Base-by-base conservation (phyloP, 1,140 invertebrate species). In the Bradynema listronoti region DNA sequence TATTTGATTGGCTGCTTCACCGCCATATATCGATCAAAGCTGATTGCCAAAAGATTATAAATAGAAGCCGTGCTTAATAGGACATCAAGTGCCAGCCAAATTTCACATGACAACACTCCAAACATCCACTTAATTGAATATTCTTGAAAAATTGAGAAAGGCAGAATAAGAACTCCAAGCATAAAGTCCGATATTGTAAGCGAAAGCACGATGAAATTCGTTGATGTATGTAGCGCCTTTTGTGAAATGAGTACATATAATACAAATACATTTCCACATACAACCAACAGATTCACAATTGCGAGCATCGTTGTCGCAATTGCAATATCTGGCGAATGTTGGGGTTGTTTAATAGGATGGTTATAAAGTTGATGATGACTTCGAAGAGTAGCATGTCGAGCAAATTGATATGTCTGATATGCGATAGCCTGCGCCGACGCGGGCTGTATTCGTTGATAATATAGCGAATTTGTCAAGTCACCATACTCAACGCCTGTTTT, bases 21-120 rank as follows among this genome's bases (percentile, higher is more conserved):
- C 5, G 80, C 80, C 52, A 82, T 69, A 62, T 78, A 82, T 25
- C 80, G 60, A 60, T 82, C 80, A 22, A 82, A 73, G 52, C 77
- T 79, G 50, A 82, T 82, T 5, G 80, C 80, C 51, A 80, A 72
- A 7, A 82, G 57, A 60, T 80, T 80, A 25, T 81, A 72, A 54
- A 82, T 82, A 9, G 78, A 80, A 0, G 81, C 79, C 9, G 80
- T 82, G 64, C 73, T 79, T 2, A 82, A 56, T 54, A 76, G 77
- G 7, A 82, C 79, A 54, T 82, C 80, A n/a, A 80, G 67, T 0
- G 79, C 78, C 27, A 82, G 71, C 81, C 80, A 82, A 14, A 79
- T 63, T 41, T 65, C 68, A 56, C 80, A 82, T 68, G 73, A 79
- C 2, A 71, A 29, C 4, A 63, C 51, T 5, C 78, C 78, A 54